Base-by-base conservation (phyloP, 2,888 invertebrate genomes). In the Psylliodes chrysocephalus region DNA sequence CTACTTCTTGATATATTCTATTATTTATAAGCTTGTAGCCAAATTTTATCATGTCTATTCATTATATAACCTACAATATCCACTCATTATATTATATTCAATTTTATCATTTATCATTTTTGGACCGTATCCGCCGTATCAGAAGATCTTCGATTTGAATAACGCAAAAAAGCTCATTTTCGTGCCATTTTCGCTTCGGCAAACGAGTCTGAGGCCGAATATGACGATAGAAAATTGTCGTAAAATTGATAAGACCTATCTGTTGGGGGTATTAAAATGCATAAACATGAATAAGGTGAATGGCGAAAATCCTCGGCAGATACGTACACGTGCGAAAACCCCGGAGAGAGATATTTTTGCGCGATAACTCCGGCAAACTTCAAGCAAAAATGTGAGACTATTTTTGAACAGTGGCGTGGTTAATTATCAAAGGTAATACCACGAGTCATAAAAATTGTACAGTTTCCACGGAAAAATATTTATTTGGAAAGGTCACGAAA, bases 191-290 rank as follows among this genome's bases (percentile, higher is more conserved):
- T 40, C 15, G 10, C 17, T 14, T n/a, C 49, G 28, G 38, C 51
- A 22, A 40, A 7, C 59, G 30, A 25, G 19, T n/a, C 49, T 17
- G 17, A 28, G 33, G 47, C 15, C 35, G 49, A 46, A 46, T 46
- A 22, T 25, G 49, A 28, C 49, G n/a, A 19, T 30, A 49, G 49
- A 49, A 49, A 49, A 49, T 49, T 28, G 35, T 35, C 57, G 38
- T 59, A 59, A 59, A 59, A 59, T 40, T 59, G 59, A 59, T 59
- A 59, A 59, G 49, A 18, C 40, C 51, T 59, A 59, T 59, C 59
- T 59, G 59, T 4, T n/a, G n/a, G 12, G 30, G 47, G 59, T 59
- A 59, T 59, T 59, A 59, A 59, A 49, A 59, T 59, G 49, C 59
- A 59, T 59, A 49, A 59, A 49, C 40, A 59, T 59, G 59, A 59